phyloP scores from a whole-genome alignment of 2,113 vertebrate species.

The Platycercus adscitus region DNA sequence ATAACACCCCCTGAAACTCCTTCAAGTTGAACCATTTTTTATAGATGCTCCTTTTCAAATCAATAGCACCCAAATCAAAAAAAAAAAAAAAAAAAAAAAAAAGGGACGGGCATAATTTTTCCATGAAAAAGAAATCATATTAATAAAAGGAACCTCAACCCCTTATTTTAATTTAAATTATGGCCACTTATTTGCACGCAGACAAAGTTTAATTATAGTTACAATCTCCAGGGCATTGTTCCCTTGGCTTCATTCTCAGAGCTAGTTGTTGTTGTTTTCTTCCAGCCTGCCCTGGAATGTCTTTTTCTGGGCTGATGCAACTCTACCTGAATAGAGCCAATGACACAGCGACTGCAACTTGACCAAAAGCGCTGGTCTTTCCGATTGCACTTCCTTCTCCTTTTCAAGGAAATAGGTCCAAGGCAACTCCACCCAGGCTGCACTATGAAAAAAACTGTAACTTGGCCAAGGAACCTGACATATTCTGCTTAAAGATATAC shows the following conservation, averaged over 20 bases:
- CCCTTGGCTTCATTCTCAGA: neutral
- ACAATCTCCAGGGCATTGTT: neutral
- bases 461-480: neutral
- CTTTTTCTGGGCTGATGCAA: slow-evolving; percentile 13
- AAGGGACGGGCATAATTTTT: neutral
- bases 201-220: neutral
- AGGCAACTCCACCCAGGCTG: slow-evolving; percentile 30
- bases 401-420: neutral
- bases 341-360: slow-evolving; percentile 3
- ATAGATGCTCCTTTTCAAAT: neutral
- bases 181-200: neutral
- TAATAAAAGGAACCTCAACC: neutral
- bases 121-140: neutral
- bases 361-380: neutral
- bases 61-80: neutral
- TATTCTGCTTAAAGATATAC: neutral
- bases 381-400: neutral
- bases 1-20: neutral
- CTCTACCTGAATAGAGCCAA: slow-evolving; percentile 3
- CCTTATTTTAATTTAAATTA: neutral
- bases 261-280: neutral
- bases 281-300: neutral
- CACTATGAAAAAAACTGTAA: neutral
- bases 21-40: neutral
- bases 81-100: neutral